Base-by-base conservation (phyloP, 1,140 invertebrate species). In the Diachasma alloeum region DNA sequence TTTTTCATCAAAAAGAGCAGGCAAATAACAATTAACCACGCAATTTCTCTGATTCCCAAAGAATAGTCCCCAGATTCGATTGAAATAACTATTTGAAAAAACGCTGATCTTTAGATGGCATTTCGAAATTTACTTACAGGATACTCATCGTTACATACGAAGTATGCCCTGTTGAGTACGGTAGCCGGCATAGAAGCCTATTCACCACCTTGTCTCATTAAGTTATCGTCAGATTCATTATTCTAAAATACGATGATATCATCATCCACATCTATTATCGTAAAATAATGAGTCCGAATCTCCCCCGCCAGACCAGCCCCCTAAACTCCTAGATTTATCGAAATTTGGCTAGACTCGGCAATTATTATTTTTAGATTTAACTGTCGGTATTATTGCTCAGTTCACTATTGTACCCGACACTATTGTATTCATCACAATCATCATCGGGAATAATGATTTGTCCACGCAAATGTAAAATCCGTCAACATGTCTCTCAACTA, bases 131-230 rank as follows among this genome's bases (percentile, higher is more conserved):
- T 76, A 85, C 86, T 87, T 84, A 86, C 87, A 74, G 85, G 77
- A 79, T 89, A 90, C 9, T 83, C 83, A 84, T 90, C 88, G 79
- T 90, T 89, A 82, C 87, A 89, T 76, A 89, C 88, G 74, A 87
- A 88, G 73, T 86, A 87, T 5, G 86, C 79, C 76, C 82, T 87
- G 70, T 89, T 85, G 22, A 84, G 81, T 10, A 80, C 68, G 72
- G 83, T 78, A 72, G 83, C 78, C 77, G 86, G 81, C 86, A 86
- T 85, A 81, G 78, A 82, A 83, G 37, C 36, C 36, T 10, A n/a
- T n/a, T 8, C 9, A 26, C 13, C 24, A 59, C n/a, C 10, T 26
- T 17, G 36, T 72, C 53, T 59, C 22, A 71, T 76, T 48, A 76
- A 76, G 46, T 63, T 8, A 71, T 37, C n/a, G 74, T 72, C n/a